Base-by-base conservation (phyloP, 2,888 invertebrate species). In the Diabrotica balteata region DNA sequence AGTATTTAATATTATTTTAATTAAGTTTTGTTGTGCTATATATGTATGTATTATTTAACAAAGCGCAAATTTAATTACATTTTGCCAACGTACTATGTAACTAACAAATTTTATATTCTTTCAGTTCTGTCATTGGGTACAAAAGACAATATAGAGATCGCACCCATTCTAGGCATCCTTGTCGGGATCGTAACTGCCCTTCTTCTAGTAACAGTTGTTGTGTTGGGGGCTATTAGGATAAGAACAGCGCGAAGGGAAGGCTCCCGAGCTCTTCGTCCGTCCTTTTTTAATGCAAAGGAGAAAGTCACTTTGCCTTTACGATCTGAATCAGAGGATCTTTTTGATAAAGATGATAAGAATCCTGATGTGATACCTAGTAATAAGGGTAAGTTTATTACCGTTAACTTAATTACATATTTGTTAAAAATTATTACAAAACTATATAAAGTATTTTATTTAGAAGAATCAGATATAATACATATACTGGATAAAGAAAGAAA, bases 341-440 rank as follows among this genome's bases (percentile, higher is more conserved):
- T 92, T 77, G 89, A 89, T 73, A 87, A 87, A 74, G 95, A 95
- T 80, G 95, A 96, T 84, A 92, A 91, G 83, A 95, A 95, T 86
- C 95, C 95, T 44, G 95, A 95, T 82, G 93, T 95, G 73, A 92
- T 95, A 69, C 94, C 95, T 44, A 90, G 92, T 76, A 94, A 93
- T 82, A 94, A 94, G 90, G 93, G 94, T 94, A 86, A 85, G 32
- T 32, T 32, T 32, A 32, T 32, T 32, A 32, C 5, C 32, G 32
- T 32, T 32, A 32, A 32, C 32, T 32, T 2, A 32, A 32, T 32
- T 2, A 2, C 17, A 32, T 32, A 32, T 4, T 32, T 32, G 4
- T 32, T 2, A 32, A 32, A 32, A 32, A 32, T 32, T 2, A 32
- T 1, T 17, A 17, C 17, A 17, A 17, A 17, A 17, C 1, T 17